phyloP scores from a whole-genome alignment of 1,140 invertebrate genomes.

The Lutraria rhynchaena region DNA sequence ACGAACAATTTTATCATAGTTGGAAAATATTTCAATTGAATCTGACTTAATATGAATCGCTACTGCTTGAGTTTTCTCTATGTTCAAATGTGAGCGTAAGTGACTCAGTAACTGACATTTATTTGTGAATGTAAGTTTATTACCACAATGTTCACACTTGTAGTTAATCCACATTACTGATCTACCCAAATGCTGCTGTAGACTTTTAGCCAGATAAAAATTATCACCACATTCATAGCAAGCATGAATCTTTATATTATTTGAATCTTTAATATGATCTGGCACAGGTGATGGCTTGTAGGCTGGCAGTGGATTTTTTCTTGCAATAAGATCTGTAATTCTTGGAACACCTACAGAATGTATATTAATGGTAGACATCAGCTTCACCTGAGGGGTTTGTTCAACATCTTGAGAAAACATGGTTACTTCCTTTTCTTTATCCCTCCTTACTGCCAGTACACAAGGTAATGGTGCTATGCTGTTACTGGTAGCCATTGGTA shows the following conservation, averaged over 20 bases:
- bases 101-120: constrained; percentile 72
- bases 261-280: constrained; percentile 58
- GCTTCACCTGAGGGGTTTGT: too few species aligned
- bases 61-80: constrained; percentile 66
- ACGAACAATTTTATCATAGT: constrained; percentile 19
- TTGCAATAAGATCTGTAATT: constrained; percentile 68
- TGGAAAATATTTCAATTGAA: constrained; percentile 63
- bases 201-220: constrained; percentile 72
- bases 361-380: constrained; percentile 69
- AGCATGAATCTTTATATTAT: constrained; percentile 32
- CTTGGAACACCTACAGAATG: constrained; percentile 63
- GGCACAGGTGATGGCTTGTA: constrained; percentile 63
- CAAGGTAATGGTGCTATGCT: too few species aligned
- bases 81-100: constrained; percentile 68
- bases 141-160: constrained; percentile 74
- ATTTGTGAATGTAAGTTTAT: constrained; percentile 72
- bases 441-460: too few species aligned
- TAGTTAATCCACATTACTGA: constrained; percentile 73
- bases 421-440: too few species aligned
- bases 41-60: constrained; percentile 70
- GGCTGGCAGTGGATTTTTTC: constrained; percentile 69
- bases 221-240: constrained; percentile 77
- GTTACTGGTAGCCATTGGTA: too few species aligned
- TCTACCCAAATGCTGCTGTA: constrained; percentile 67
- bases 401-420: too few species aligned